Evolutionary conservation across 1,140 invertebrate genomes (phyloP).

Genomic region (Hydropsyche tenuis): DNA sequence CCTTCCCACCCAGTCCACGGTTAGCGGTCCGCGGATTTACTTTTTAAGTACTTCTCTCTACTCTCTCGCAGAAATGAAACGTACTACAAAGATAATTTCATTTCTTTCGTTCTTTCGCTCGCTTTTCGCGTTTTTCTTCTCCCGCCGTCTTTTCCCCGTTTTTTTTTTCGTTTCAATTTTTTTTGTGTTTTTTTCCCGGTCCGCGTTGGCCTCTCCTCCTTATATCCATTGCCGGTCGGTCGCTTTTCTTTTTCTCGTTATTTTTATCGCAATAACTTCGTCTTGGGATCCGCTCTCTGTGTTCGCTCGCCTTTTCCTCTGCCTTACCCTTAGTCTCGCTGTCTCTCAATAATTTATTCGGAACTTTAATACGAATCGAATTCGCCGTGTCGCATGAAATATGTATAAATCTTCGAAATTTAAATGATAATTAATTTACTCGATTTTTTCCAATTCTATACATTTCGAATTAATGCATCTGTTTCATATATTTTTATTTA

Average conservation of each 20-base stretch:
- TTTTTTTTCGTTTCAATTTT: constrained; percentile 37
- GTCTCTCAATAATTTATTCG: constrained; percentile 22
- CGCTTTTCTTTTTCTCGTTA: constrained; percentile 37
- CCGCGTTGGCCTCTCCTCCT: background rate
- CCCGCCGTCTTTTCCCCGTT: constrained; percentile 33
- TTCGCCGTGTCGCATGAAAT: background rate
- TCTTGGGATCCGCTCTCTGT: background rate
- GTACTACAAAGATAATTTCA: constrained; percentile 49
- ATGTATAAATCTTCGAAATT: too few species aligned
- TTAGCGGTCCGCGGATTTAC: constrained; percentile 39
- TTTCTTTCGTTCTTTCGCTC: constrained; percentile 34
- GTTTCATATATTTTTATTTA: too few species aligned
- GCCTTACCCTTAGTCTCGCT: background rate
- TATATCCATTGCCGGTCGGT: too few species aligned
- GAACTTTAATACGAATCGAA: constrained; percentile 26
- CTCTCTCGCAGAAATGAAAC: constrained; percentile 45
- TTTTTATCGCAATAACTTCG: constrained; percentile 49
- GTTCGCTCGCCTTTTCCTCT: background rate
- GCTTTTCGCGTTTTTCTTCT: constrained; percentile 13
- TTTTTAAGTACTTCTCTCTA: constrained; percentile 47
- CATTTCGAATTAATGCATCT: too few species aligned
- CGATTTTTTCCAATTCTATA: too few species aligned
- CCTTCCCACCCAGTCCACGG: background rate
- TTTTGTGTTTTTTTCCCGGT: constrained; percentile 36
- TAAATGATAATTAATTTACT: too few species aligned